Evolutionary conservation across 2,797 vertebrate species (phyloP), one percentile per base, ranked within the genome.

Genomic region (Molossus alvarezi): DNA sequence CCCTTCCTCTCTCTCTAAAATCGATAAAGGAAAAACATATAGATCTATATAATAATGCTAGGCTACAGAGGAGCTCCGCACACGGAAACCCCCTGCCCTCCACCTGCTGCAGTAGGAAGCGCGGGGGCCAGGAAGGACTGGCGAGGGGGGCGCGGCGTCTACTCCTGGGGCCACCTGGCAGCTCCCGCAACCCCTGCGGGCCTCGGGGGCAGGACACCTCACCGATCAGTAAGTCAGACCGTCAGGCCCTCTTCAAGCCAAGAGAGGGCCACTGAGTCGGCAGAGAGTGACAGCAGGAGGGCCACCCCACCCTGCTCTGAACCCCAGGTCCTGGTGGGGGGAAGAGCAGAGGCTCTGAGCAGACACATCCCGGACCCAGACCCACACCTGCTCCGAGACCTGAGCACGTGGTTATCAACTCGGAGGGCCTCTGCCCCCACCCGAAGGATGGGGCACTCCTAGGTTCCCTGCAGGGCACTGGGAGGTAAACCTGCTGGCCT

Each of bases 391-490:
- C 65, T 27, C 45, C 0, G 0, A 20, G 90, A 51, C 37, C n/a
- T 41, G 27, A 21, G 48, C 65, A 18, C 3, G 0, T 6, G 2
- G 1, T 1, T 2, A 29, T 8, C 6, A 9, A n/a, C 4, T 5
- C 29, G 0, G 3, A 5, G 3, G 80, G 72, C 12, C 89, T 71
- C 25, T 6, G 37, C 27, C 5, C 88, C 13, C 71, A 12, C 72
- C 45, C 11, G 58, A 53, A 17, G 58, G 85, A 25, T 2, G 17
- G 11, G 29, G 25, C 2, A 0, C 25, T 0, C 10, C 69, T 33
- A 0, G 0, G 25, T 0, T 12, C 60, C 69, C 7, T 3, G 9
- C 57, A 15, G 48, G 37, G 18, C 29, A 25, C 0, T 0, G 12
- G 7, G 58, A 33, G 58, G 21, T 15, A 17, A 37, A 21, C 25